A percentile compares a stretch with the other conserved stretches of the same genome.
Conservation (phyloP, 2,888 invertebrate species). For the Stenotaenia linearis region DNA sequence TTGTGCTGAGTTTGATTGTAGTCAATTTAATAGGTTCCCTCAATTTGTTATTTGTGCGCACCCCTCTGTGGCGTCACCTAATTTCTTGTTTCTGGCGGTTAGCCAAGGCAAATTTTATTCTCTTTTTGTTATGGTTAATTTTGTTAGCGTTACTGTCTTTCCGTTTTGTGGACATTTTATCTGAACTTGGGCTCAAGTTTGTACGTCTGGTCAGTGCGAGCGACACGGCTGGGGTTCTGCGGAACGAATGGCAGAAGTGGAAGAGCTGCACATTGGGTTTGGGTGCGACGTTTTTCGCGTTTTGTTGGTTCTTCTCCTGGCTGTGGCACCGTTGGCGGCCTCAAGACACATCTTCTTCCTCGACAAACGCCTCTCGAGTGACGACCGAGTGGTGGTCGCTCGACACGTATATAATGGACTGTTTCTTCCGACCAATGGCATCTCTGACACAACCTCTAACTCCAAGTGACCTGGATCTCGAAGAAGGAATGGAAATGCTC, state of each 20-base stretch:
- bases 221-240: slow-evolving; percentile 42
- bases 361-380: neutral
- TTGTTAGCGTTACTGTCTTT: slow-evolving; percentile 49
- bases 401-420: slow-evolving; percentile 43
- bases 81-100: slow-evolving; percentile 46
- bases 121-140: slow-evolving; percentile 50
- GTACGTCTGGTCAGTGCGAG: slow-evolving; percentile 45
- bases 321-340: neutral
- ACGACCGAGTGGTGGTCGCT: slow-evolving; percentile 47
- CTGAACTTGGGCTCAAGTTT: slow-evolving; percentile 43
- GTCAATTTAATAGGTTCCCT: slow-evolving; percentile 50
- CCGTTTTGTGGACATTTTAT: slow-evolving; percentile 44
- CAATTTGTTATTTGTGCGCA: slow-evolving; percentile 48
- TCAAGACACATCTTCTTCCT: neutral
- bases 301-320: neutral
- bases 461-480: slow-evolving; percentile 44
- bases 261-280: slow-evolving; percentile 40
- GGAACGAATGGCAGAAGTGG: slow-evolving; percentile 41
- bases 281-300: neutral
- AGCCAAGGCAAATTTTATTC: slow-evolving; percentile 49
- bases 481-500: slow-evolving; percentile 47
- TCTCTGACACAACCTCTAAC: slow-evolving; percentile 41
- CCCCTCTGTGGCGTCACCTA: slow-evolving; percentile 45
- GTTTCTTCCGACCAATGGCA: slow-evolving; percentile 45
- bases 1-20: slow-evolving; percentile 49